Percentiles rank a stretch among this genome's conserved stretches.
phyloP scores from a whole-genome alignment of 2,113 vertebrate species.

The Platanista minor region DNA sequence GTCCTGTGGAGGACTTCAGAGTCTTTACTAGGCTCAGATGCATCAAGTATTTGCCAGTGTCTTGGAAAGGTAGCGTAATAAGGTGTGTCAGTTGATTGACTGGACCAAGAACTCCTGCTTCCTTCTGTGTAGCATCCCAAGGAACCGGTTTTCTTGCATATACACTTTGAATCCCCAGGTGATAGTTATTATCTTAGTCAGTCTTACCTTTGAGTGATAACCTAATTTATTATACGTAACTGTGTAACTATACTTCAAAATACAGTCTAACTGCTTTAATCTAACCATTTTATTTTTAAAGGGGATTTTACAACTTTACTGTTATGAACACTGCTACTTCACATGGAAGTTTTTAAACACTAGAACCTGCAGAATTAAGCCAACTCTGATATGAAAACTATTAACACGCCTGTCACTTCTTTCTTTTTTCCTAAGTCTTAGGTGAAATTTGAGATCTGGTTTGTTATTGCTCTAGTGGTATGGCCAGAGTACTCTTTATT shows the following conservation, averaged over 20 bases:
- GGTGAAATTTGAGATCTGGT: not conserved
- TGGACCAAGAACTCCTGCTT: not conserved
- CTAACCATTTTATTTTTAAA: not conserved
- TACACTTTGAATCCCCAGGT: not conserved
- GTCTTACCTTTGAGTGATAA: not conserved
- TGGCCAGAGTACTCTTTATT: not conserved
- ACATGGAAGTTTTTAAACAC: not conserved
- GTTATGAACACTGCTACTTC: not conserved
- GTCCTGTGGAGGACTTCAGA: not conserved
- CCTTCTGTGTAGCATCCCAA: not conserved
- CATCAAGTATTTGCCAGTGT: fast-evolving
- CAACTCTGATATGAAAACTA: not conserved
- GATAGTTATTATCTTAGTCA: not conserved
- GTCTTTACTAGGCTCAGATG: not conserved
- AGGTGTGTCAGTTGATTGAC: not conserved
- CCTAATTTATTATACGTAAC: not conserved
- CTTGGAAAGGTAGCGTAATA: fast-evolving
- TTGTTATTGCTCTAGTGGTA: not conserved
- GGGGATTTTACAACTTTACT: not conserved
- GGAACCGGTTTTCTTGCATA: not conserved
- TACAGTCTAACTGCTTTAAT: not conserved
- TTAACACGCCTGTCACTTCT: not conserved
- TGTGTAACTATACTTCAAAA: not conserved
- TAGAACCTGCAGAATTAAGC: not conserved
- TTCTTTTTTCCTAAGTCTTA: not conserved